Evolutionary conservation across 1,140 invertebrate genomes (phyloP).

Genomic region (Wasmannia auropunctata): DNA sequence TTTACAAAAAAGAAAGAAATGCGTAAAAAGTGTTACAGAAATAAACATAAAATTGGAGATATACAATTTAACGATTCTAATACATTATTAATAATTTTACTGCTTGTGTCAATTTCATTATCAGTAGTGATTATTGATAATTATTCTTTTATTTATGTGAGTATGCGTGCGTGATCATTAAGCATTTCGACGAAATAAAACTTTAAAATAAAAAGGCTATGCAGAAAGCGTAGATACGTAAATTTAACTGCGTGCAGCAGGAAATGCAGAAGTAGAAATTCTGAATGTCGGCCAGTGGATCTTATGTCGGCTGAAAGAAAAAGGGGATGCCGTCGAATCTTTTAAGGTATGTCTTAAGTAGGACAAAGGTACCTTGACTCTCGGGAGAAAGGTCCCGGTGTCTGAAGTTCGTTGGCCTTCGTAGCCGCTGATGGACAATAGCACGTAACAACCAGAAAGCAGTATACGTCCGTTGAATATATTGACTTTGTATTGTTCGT

Average conservation of each 20-base stretch:
- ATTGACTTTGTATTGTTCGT: constrained; percentile 17
- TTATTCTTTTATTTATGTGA: background rate
- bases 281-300: constrained; percentile 46
- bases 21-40: background rate
- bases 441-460: background rate
- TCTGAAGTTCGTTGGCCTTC: constrained; percentile 42
- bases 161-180: background rate
- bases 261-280: background rate
- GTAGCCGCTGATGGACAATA: background rate
- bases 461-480: background rate
- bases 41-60: background rate
- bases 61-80: background rate
- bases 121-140: background rate
- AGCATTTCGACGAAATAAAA: background rate
- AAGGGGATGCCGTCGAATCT: constrained; percentile 41
- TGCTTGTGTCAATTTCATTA: background rate
- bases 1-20: background rate
- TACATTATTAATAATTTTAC: background rate
- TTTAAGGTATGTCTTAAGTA: constrained; percentile 6
- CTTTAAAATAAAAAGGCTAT: background rate
- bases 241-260: background rate
- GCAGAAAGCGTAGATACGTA: background rate
- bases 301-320: background rate
- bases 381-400: constrained; percentile 57
- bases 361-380: constrained; percentile 28